Conservation (phyloP, 2,113 vertebrate species). For the Sprattus sprattus region DNA sequence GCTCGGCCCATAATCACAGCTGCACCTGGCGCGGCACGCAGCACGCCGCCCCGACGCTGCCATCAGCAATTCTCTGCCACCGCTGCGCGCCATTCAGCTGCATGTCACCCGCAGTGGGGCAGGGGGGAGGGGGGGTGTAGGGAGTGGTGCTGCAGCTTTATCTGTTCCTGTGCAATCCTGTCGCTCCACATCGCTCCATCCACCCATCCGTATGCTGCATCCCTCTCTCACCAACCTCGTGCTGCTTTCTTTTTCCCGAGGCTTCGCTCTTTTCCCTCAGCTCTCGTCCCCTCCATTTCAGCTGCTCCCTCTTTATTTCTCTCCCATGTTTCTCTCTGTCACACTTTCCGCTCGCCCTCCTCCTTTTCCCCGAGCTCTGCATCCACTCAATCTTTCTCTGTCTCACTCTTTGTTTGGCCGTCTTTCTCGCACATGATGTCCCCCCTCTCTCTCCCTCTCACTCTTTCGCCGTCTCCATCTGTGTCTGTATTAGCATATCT, state of each 20-base stretch:
- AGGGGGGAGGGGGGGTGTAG: neutral
- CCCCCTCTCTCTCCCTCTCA: neutral
- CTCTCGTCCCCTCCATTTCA: too few species aligned
- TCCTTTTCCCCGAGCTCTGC: neutral
- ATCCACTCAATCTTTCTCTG: constrained; percentile 6
- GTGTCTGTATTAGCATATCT: neutral
- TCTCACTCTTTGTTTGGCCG: neutral
- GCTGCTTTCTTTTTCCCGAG: neutral
- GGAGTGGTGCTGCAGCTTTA: neutral
- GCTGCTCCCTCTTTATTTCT: neutral
- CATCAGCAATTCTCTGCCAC: constrained; percentile 21
- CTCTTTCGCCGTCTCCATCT: neutral
- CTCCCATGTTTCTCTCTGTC: neutral
- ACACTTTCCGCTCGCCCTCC: neutral
- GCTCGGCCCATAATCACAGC: constrained; percentile 56
- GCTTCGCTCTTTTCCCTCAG: too few species aligned
- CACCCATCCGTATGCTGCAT: neutral
- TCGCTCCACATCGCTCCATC: neutral
- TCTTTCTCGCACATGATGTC: neutral
- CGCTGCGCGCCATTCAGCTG: neutral
- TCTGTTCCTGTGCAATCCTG: neutral
- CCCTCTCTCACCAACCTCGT: neutral
- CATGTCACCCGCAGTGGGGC: neutral
- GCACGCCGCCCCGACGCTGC: neutral
- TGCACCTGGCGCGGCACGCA: constrained; percentile 46